phyloP scores from a whole-genome alignment of 2,113 vertebrate species.

The Pituophis catenifer region DNA sequence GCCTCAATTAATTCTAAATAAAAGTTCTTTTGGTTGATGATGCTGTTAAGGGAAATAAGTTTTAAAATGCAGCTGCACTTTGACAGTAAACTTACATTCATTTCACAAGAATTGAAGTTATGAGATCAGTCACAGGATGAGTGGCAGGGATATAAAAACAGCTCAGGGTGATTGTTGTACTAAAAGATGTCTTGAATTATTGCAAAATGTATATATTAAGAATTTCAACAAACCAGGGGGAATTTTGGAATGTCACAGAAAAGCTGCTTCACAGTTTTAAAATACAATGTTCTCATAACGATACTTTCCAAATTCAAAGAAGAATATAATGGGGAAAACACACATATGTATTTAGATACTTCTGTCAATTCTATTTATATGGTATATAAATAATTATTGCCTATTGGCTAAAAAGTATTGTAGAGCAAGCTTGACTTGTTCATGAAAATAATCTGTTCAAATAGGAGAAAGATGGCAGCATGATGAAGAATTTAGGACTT shows the following conservation, averaged over 20 bases:
- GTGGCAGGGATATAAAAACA: conserved; percentile 35
- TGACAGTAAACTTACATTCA: conserved; percentile 29
- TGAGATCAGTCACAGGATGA: conserved; percentile 31
- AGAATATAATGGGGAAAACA: neutral
- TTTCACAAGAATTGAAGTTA: conserved; percentile 39
- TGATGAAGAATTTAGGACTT: neutral
- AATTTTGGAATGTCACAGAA: conserved; percentile 28
- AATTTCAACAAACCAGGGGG: neutral
- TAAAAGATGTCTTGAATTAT: conserved; percentile 25
- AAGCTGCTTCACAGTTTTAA: neutral
- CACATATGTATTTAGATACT: neutral
- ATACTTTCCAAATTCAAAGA: neutral
- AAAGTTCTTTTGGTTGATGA: neutral
- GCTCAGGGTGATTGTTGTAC: conserved; percentile 10
- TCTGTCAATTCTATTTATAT: neutral
- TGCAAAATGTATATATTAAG: conserved; percentile 15
- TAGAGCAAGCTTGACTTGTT: neutral
- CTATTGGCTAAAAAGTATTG: neutral
- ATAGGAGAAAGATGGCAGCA: neutral
- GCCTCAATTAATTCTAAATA: conserved; percentile 37
- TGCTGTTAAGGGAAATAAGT: neutral
- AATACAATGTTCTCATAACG: neutral
- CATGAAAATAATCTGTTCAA: neutral
- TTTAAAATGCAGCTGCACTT: conserved; percentile 29
- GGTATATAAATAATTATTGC: neutral